phyloP scores from a whole-genome alignment of 2,888 invertebrate species.

The Stegana nigrithorax region DNA sequence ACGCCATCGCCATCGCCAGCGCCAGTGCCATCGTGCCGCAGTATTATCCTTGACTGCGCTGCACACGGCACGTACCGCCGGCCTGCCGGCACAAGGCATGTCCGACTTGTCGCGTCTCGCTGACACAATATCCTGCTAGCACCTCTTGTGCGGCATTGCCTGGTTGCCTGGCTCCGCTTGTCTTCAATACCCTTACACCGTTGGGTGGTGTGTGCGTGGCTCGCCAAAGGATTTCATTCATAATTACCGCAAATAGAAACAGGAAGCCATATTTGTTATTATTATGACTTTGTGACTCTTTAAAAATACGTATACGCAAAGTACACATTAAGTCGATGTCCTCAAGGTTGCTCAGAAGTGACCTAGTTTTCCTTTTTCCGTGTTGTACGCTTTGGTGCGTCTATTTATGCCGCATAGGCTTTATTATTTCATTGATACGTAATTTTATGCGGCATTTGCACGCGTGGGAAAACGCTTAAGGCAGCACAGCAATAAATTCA shows the following conservation, averaged over 20 bases:
- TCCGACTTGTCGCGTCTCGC: too few relatives aligned
- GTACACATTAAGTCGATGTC: not conserved
- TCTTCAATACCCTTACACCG: slow-evolving; percentile 3
- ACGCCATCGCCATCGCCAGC: slow-evolving; percentile 15
- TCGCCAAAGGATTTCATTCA: slow-evolving; percentile 49
- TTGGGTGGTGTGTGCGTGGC: slow-evolving; percentile 19
- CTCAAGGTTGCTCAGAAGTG: not conserved
- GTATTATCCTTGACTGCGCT: slow-evolving; percentile 4
- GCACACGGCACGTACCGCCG: slow-evolving; percentile 20
- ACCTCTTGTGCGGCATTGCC: not conserved
- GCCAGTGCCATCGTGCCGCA: too few relatives aligned
- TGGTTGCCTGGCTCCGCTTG: not conserved
- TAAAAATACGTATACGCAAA: not conserved
- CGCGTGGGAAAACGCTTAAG: too few relatives aligned
- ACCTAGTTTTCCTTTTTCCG: not conserved
- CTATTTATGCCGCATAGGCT: not conserved
- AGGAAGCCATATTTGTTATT: slow-evolving; percentile 29
- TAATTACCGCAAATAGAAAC: slow-evolving; percentile 41
- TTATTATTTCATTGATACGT: not conserved
- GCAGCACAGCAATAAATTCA: too few relatives aligned
- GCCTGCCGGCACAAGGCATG: slow-evolving; percentile 27
- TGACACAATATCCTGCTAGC: slow-evolving; percentile 18
- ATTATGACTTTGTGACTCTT: too few relatives aligned
- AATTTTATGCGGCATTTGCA: not conserved
- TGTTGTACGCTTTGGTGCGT: not conserved